These are phyloP conservation scores for Hemibagrus guttatus DNA, from an alignment of 2,797 vertebrate species.

Conservation along the genomic window DNA sequence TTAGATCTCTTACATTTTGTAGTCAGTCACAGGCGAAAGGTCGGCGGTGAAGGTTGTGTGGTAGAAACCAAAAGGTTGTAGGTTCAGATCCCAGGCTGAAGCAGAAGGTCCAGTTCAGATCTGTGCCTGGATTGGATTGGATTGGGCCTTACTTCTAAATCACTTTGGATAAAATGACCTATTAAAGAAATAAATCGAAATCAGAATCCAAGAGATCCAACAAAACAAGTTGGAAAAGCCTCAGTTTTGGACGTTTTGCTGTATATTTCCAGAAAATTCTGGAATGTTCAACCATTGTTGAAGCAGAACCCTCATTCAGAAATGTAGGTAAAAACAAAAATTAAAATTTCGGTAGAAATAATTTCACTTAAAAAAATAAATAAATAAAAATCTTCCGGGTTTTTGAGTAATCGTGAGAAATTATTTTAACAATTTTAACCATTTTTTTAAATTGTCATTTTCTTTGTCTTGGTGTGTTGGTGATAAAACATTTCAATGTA, in stretches of 20 bases:
- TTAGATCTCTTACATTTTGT: conserved; percentile 38
- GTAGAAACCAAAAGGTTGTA: background rate
- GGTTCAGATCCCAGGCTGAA: background rate
- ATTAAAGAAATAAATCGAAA: background rate
- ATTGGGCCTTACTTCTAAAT: background rate
- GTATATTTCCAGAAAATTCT: background rate
- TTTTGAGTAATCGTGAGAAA: background rate
- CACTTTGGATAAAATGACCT: background rate
- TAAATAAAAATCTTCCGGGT: background rate
- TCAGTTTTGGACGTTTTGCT: background rate
- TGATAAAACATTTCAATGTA: background rate
- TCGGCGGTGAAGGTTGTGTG: background rate
- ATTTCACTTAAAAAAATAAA: background rate
- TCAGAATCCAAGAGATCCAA: background rate
- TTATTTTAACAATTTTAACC: background rate
- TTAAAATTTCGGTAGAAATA: background rate
- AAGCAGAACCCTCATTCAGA: background rate
- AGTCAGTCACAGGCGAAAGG: conserved; percentile 36
- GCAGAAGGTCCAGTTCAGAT: background rate
- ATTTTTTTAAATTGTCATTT: background rate
- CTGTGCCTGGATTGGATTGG: background rate
- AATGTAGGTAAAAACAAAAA: background rate
- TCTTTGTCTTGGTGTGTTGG: background rate
- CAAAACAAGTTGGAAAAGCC: background rate
- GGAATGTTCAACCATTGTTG: background rate